Conservation (phyloP, 2,113 vertebrate genomes). For the Centropus unirufus region DNA sequence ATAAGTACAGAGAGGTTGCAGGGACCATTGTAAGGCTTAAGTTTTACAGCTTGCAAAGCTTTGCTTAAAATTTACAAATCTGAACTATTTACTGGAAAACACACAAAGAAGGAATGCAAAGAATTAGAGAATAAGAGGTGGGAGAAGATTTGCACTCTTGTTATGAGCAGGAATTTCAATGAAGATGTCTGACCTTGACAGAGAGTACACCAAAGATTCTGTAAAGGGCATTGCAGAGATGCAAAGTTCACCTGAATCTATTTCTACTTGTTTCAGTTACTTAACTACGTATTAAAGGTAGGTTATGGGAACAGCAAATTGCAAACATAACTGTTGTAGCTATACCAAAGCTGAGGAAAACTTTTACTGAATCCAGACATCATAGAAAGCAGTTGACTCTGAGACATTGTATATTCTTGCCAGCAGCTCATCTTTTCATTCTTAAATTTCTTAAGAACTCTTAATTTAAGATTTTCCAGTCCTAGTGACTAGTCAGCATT, state of each 20-base stretch:
- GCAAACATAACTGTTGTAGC: background rate
- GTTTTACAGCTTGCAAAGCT: background rate
- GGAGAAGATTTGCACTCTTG: background rate
- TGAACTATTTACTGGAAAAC: background rate
- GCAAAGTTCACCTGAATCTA: background rate
- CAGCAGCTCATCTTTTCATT: background rate
- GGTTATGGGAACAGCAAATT: background rate
- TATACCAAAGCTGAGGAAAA: background rate
- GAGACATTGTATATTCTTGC: background rate
- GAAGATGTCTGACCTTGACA: background rate
- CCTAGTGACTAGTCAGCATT: background rate
- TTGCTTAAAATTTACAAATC: background rate
- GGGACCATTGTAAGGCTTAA: background rate
- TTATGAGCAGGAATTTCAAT: background rate
- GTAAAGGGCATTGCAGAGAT: background rate
- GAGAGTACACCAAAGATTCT: background rate
- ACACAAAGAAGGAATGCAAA: background rate
- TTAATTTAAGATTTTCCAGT: slow-evolving; percentile 28
- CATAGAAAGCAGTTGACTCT: background rate
- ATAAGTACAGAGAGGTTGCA: background rate
- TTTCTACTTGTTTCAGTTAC: background rate
- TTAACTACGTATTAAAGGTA: background rate
- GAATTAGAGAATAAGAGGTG: background rate
- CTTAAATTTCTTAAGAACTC: slow-evolving; percentile 1
- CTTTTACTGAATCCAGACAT: background rate